phyloP scores from a whole-genome alignment of 2,113 vertebrate species.

The Stictonetta naevosa region DNA sequence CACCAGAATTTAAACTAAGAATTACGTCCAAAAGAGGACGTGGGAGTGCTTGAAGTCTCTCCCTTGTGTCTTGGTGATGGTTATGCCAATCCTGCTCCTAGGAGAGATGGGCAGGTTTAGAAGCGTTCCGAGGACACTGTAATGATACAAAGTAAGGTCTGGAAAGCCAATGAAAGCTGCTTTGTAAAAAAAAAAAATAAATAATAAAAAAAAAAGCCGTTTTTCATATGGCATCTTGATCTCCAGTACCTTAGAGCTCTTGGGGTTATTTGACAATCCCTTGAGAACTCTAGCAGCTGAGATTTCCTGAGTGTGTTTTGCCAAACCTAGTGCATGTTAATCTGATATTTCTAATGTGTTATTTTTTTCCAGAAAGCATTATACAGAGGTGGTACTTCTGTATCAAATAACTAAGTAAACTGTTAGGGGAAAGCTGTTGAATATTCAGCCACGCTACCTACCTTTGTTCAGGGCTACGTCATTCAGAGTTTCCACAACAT shows the following conservation, averaged over 20 bases:
- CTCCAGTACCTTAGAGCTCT: background rate
- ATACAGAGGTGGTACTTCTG: background rate
- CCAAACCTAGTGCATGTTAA: background rate
- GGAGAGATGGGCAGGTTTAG: background rate
- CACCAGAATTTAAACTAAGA: background rate
- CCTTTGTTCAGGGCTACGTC: slow-evolving; percentile 85
- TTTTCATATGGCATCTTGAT: background rate
- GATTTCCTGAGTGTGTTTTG: background rate
- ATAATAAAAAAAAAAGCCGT: background rate
- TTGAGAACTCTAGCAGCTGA: background rate
- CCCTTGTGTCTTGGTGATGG: background rate
- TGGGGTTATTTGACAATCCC: background rate
- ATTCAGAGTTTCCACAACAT: slow-evolving; percentile 81
- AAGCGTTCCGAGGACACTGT: background rate
- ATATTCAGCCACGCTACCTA: slow-evolving; percentile 21
- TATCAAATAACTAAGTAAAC: background rate
- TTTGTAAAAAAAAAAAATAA: background rate
- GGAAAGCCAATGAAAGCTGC: background rate
- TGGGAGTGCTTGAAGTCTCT: background rate
- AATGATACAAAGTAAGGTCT: background rate
- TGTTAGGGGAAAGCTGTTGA: background rate
- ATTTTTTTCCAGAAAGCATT: background rate
- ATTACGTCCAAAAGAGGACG: background rate
- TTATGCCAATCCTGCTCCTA: background rate
- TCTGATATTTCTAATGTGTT: background rate